Evolutionary conservation across 2,113 vertebrate species (phyloP).

Genomic region (Lathamus discolor): DNA sequence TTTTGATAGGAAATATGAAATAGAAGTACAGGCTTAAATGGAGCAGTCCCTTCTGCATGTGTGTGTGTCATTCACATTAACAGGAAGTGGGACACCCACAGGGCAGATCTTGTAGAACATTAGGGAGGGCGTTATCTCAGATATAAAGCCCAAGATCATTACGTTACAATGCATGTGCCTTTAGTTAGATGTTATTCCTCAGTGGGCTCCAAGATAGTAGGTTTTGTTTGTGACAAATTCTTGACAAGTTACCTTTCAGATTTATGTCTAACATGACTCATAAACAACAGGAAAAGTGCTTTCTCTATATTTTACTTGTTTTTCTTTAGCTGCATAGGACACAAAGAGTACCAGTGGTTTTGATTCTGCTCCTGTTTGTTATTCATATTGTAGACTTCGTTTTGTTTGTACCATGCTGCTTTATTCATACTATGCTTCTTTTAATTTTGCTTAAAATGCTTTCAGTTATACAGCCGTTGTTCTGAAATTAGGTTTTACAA

Average conservation of each 20-base stretch:
- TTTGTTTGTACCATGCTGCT: not conserved
- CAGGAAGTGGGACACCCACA: not conserved
- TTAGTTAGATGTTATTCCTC: not conserved
- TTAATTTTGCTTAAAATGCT: constrained; percentile 57
- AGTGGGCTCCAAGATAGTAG: not conserved
- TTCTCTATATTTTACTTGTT: not conserved
- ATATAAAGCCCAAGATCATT: not conserved
- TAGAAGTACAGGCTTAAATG: not conserved
- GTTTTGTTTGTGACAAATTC: not conserved
- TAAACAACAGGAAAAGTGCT: not conserved
- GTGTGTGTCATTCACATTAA: not conserved
- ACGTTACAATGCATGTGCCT: not conserved
- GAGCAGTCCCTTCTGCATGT: not conserved
- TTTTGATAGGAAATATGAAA: not conserved
- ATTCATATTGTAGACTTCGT: not conserved
- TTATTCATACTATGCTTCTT: constrained; percentile 19
- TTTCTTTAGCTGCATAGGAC: not conserved
- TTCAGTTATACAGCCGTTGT: constrained; percentile 16
- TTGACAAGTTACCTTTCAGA: not conserved
- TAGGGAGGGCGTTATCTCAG: not conserved
- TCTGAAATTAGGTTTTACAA: not conserved
- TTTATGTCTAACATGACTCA: not conserved
- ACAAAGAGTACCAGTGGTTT: not conserved
- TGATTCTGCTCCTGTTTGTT: not conserved
- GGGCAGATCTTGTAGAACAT: not conserved